Evolutionary conservation across 35 echinoderm and acorn worm species (phyloP), one percentile per base, ranked within the genome.

Genomic region (Anneissia japonica): DNA sequence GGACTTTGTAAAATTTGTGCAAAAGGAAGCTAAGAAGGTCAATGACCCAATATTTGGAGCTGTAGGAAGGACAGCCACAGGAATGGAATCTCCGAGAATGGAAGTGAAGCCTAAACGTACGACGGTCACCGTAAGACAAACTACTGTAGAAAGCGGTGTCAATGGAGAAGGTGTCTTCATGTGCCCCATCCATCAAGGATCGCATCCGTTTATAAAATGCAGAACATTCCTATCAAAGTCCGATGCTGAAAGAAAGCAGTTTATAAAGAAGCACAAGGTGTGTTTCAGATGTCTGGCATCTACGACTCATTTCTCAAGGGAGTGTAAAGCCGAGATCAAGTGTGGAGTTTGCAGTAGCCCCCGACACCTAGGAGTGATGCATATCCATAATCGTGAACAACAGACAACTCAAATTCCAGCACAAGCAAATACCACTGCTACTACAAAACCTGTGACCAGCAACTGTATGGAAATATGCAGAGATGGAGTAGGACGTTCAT

Each of bases 161-260:
- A n/a, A n/a, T n/a, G n/a, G n/a, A 9, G 21, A 64, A 64, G 19
- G 1, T 9, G 2, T 23, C 2, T 16, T 64, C 7, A 64, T 64
- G n/a, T 91, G 90, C 26, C 90, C 90, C 13, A 86, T 91, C 0
- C 90, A 91, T 30, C 74, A 74, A 0, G 81, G 45, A 38, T n/a
- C n/a, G n/a, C 90, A 86, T 46, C 84, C 90, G 1, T 43, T 91
- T 6, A 75, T 37, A 32, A 91, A 46, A 34, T 87, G 84, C 45
- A 35, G 90, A 13, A 55, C 51, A 34, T 91, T 91, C 64, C 26
- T 45, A 31, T 14, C 36, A 21, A 84, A 84, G 29, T 34, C 88
- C 23, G 17, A 86, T 37, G 16, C 72, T 0, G 89, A 86, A 17
- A 91, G 80, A 21, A 86, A 82, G 35, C 23, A 34, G 4, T 78